phyloP scores from a whole-genome alignment of 2,888 invertebrate genomes.

The Chymomyza caudatula region DNA sequence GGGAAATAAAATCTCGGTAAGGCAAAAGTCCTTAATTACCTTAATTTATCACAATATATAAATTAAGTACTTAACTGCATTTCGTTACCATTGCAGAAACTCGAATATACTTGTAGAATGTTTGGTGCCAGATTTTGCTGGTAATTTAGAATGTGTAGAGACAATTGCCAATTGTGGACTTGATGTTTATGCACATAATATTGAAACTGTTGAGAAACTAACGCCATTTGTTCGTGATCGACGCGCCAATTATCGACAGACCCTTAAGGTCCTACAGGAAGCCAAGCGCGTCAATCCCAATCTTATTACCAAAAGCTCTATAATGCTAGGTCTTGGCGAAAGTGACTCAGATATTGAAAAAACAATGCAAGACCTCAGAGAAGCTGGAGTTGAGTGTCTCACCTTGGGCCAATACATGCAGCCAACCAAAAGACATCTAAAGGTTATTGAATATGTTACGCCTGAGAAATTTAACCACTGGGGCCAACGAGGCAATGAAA shows the following conservation, averaged over 20 bases:
- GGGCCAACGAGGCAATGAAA: conserved; percentile 87
- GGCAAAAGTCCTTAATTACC: neutral
- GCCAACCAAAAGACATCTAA: conserved; percentile 96
- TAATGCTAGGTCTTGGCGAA: conserved; percentile 98
- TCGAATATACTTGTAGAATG: conserved; percentile 95
- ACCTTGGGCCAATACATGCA: conserved; percentile 99
- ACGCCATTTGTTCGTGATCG: conserved; percentile 96
- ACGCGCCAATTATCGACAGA: conserved; percentile 94
- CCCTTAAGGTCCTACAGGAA: conserved; percentile 87
- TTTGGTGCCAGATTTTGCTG: conserved; percentile 96
- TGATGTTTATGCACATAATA: conserved; percentile 98
- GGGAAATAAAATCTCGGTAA: conserved; percentile 87
- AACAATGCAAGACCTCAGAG: conserved; percentile 91
- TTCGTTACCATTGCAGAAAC: conserved; percentile 80
- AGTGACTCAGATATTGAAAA: conserved; percentile 91
- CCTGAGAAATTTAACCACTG: conserved; percentile 94
- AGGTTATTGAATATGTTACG: conserved; percentile 96
- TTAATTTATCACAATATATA: no score
- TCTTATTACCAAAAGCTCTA: conserved; percentile 96
- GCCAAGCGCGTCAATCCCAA: conserved; percentile 90
- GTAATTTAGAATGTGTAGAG: conserved; percentile 85
- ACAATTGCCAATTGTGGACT: conserved; percentile 89
- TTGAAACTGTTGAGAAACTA: conserved; percentile 95
- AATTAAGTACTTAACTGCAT: neutral
- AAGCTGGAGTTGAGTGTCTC: conserved; percentile 93